A percentile compares a stretch with the other conserved stretches of the same genome.
Evolutionary conservation across 2,888 invertebrate genomes (phyloP).

Genomic region (Laothoe populi): DNA sequence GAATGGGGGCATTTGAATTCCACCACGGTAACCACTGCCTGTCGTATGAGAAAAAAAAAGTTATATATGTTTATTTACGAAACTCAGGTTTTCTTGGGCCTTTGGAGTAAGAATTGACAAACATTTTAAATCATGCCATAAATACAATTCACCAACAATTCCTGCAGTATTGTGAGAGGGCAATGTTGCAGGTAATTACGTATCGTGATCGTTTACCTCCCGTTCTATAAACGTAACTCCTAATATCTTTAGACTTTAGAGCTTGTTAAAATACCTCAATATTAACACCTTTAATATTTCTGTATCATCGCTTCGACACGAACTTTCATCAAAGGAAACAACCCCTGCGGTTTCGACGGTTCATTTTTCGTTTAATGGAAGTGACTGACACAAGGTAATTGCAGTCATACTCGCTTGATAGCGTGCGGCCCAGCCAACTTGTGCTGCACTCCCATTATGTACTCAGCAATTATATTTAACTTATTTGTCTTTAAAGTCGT

Average conservation of each 20-base stretch:
- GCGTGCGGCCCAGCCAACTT: conserved; percentile 6
- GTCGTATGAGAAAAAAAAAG: no score
- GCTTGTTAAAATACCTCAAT: background rate
- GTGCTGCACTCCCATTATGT: conserved; percentile 2
- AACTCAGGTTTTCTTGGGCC: no score
- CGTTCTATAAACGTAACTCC: background rate
- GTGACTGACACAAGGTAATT: conserved; percentile 16
- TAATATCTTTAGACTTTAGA: background rate
- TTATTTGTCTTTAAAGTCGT: no score
- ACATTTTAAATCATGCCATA: no score
- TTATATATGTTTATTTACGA: no score
- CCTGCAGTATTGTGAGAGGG: no score
- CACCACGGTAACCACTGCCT: no score
- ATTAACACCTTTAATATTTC: conserved; percentile 6
- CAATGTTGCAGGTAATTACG: no score
- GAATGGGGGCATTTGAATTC: no score
- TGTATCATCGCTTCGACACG: background rate
- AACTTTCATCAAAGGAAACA: conserved; percentile 22
- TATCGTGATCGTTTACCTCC: no score
- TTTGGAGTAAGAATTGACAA: no score
- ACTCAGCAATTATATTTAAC: conserved; percentile 12
- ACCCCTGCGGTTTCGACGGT: conserved; percentile 5
- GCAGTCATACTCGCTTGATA: conserved; percentile 15
- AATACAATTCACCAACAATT: no score
- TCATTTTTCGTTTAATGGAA: conserved; percentile 19